A percentile compares a stretch with the other conserved stretches of the same genome.
Conservation (phyloP, 2,113 vertebrate genomes). For the Mirounga angustirostris region DNA sequence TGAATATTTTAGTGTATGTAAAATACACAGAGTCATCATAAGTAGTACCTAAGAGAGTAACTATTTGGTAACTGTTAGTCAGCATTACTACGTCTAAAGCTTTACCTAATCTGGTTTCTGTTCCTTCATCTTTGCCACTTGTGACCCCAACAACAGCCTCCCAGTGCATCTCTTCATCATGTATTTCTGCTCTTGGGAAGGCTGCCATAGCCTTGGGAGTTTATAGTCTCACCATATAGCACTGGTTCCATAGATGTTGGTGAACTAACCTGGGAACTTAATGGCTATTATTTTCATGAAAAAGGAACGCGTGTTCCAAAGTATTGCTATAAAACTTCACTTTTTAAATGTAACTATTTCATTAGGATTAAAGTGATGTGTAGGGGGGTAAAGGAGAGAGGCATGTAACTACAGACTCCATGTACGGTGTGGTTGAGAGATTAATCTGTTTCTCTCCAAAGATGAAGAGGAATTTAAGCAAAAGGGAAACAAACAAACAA, state of each 20-base stretch:
- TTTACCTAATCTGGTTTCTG: background rate
- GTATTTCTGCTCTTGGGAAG: background rate
- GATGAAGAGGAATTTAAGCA: background rate
- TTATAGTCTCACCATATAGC: background rate
- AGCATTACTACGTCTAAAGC: background rate
- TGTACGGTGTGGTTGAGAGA: background rate
- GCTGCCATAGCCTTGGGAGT: background rate
- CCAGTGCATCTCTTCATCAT: background rate
- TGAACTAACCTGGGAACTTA: background rate
- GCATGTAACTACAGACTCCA: background rate
- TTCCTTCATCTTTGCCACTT: background rate
- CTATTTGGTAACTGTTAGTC: background rate
- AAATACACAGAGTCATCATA: background rate
- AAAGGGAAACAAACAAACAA: background rate
- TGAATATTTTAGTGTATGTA: background rate
- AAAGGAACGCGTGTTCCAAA: background rate
- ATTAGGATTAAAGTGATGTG: background rate
- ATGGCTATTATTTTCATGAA: background rate
- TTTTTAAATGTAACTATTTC: background rate
- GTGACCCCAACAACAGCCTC: background rate
- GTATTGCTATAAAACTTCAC: background rate
- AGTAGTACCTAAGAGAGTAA: background rate
- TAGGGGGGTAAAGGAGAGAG: background rate
- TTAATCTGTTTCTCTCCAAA: slow-evolving; percentile 9
- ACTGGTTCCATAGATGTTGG: background rate